These are phyloP conservation scores for Numida meleagris DNA, from an alignment of 2,113 vertebrate species.

Conservation along the genomic window DNA sequence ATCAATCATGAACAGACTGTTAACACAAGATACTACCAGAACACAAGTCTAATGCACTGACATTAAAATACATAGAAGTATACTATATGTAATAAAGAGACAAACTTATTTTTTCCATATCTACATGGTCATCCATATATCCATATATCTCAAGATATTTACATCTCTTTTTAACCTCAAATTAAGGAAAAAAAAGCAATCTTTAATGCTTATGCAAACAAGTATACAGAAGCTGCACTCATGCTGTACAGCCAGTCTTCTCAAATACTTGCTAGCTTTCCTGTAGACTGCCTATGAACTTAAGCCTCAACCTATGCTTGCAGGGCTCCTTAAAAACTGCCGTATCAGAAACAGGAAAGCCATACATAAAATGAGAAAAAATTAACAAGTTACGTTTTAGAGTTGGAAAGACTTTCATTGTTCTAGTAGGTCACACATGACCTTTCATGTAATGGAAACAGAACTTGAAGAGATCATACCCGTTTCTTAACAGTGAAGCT, in stretches of 20 bases:
- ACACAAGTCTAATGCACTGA: background rate
- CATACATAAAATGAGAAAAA: background rate
- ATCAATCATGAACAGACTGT: background rate
- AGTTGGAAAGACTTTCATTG: background rate
- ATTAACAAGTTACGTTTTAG: background rate
- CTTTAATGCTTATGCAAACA: background rate
- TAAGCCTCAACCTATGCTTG: background rate
- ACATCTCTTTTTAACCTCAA: no score
- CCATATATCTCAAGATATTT: no score
- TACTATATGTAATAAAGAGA: background rate
- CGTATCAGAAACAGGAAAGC: background rate
- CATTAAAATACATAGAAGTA: background rate
- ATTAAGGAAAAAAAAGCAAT: background rate
- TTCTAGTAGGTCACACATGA: background rate
- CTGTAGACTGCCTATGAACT: background rate
- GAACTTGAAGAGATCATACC: background rate
- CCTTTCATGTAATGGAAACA: background rate
- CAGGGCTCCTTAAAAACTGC: background rate
- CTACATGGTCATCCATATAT: background rate
- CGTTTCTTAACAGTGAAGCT: background rate
- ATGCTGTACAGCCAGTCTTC: background rate
- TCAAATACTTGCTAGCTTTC: background rate
- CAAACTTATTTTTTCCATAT: background rate
- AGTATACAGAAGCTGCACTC: background rate
- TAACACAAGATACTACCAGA: background rate